These are phyloP conservation scores for Eucidaris tribuloides DNA, from an alignment of 35 echinoderm and acorn worm genomes.

Conservation along the genomic window DNA sequence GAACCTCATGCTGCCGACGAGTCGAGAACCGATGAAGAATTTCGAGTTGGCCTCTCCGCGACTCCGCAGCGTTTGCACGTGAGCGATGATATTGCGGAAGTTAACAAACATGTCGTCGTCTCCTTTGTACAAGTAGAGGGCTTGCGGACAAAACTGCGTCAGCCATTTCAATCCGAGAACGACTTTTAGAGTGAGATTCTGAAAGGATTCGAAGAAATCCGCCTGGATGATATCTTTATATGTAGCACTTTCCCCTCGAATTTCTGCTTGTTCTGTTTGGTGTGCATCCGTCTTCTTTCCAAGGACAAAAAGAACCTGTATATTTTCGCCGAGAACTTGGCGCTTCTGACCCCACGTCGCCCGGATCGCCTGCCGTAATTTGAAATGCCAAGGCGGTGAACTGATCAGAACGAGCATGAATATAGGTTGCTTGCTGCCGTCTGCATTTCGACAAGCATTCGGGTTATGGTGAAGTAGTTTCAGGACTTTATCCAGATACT, in stretches of 20 bases:
- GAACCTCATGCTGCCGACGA: no score
- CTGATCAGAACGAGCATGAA: neutral
- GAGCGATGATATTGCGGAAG: neutral
- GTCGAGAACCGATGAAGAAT: no score
- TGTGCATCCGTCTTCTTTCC: neutral
- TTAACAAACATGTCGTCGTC: slow-evolving; percentile 44
- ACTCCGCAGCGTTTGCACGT: no score
- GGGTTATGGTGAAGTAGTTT: neutral
- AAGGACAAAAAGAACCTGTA: slow-evolving; percentile 8
- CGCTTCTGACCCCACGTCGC: slow-evolving; percentile 8
- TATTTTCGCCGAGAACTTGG: neutral
- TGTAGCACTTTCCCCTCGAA: neutral
- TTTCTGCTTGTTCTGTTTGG: neutral
- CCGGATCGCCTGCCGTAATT: neutral
- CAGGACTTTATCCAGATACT: neutral
- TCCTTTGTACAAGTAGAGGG: slow-evolving; percentile 18
- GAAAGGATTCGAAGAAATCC: neutral
- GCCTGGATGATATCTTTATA: slow-evolving; percentile 17
- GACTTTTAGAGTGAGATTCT: slow-evolving; percentile 33
- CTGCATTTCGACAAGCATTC: neutral
- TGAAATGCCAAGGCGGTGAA: neutral
- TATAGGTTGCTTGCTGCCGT: neutral
- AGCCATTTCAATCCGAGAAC: slow-evolving; percentile 21
- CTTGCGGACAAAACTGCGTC: neutral
- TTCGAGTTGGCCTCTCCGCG: no score